Evolutionary conservation across 2,888 invertebrate species (phyloP).

Genomic region (Stenotaenia linearis): DNA sequence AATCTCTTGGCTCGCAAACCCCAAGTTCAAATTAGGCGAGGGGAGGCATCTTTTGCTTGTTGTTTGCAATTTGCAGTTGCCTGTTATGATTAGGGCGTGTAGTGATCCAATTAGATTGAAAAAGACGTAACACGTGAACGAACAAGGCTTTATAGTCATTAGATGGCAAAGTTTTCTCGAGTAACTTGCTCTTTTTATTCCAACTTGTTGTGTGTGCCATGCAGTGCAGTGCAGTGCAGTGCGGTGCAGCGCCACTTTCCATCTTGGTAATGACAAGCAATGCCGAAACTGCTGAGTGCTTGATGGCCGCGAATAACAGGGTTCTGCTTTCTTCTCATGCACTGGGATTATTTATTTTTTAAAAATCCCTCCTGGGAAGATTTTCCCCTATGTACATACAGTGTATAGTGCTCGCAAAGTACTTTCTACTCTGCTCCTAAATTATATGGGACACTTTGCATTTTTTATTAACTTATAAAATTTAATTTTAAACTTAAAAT

Average conservation of each 20-base stretch:
- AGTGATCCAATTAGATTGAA: neutral
- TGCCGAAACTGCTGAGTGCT: neutral
- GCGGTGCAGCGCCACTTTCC: neutral
- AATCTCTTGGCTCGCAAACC: neutral
- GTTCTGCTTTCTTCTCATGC: neutral
- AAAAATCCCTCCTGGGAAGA: neutral
- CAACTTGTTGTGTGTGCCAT: neutral
- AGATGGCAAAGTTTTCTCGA: neutral
- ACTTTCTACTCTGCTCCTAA: neutral
- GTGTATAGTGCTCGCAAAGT: neutral
- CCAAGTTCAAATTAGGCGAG: neutral
- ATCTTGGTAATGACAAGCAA: neutral
- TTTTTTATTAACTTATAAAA: neutral
- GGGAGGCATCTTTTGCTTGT: neutral
- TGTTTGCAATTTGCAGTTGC: neutral
- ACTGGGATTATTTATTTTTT: neutral
- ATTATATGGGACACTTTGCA: neutral
- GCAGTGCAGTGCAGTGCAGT: neutral
- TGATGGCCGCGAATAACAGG: neutral
- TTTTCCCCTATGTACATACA: too few species aligned
- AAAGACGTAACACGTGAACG: neutral
- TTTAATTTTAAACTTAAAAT: neutral
- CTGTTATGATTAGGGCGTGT: neutral
- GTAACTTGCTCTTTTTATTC: neutral
- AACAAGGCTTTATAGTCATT: neutral